These are phyloP conservation scores for Drosophila gunungcola DNA, from an alignment of 1,140 invertebrate species.

Conservation along the genomic window DNA sequence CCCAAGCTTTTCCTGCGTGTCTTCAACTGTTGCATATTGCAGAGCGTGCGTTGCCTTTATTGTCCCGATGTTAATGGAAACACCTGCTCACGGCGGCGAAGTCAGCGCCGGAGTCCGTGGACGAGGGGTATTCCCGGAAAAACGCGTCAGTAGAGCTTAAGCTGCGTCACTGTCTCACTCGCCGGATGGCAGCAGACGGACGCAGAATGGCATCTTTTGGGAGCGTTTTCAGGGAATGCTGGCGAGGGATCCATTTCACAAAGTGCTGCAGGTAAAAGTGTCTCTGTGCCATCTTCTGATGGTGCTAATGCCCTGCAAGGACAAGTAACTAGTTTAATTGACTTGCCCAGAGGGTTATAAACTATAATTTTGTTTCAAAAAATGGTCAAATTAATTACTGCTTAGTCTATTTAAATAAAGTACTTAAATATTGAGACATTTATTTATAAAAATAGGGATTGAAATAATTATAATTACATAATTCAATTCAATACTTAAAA, in stretches of 20 bases:
- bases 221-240: conserved; percentile 31
- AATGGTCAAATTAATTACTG: no score
- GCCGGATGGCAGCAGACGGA: conserved; percentile 9
- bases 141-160: conserved; percentile 4
- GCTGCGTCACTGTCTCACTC: conserved; percentile 10
- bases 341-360: background rate
- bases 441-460: no score
- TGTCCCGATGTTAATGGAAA: conserved; percentile 46
- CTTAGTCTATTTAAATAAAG: no score
- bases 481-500: no score
- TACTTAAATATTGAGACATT: no score
- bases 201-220: conserved; percentile 36
- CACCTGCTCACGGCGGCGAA: conserved; percentile 35
- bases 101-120: conserved; percentile 39
- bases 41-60: conserved; percentile 62
- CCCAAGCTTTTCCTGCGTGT: conserved; percentile 34
- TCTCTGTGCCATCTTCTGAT: conserved; percentile 7
- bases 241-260: conserved; percentile 10
- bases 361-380: background rate
- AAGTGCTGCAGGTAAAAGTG: conserved; percentile 20
- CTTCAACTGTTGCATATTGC: conserved; percentile 74
- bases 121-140: background rate
- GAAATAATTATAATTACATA: no score
- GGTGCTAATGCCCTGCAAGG: conserved; percentile 2
- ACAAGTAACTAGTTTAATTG: background rate